A percentile compares a stretch with the other conserved stretches of the same genome.
Evolutionary conservation across 1,140 invertebrate genomes (phyloP).

Genomic region (Drosophila simulans): DNA sequence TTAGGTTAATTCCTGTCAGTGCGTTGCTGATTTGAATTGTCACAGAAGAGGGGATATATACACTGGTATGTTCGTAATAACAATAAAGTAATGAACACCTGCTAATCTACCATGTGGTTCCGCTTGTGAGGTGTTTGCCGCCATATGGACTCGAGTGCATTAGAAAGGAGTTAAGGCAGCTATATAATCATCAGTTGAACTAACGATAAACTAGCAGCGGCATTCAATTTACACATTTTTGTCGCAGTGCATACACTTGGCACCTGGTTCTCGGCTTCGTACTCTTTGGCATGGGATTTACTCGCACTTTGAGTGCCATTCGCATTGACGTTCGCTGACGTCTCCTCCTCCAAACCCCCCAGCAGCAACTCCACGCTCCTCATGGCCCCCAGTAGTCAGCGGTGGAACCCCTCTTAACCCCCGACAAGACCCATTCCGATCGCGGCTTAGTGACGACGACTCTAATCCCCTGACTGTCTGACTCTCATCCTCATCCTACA

Average conservation of each 20-base stretch:
- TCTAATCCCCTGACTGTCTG: conserved; percentile 53
- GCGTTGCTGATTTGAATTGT: conserved; percentile 70
- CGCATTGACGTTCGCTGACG: conserved; percentile 49
- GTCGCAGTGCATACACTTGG: conserved; percentile 24
- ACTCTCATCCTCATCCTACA: conserved; percentile 38
- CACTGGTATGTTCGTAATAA: conserved; percentile 11
- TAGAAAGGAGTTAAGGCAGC: background rate
- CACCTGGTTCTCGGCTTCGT: conserved; percentile 31
- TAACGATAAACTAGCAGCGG: background rate
- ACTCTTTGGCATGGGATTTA: conserved; percentile 40
- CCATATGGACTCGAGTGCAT: background rate
- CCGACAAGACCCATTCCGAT: conserved; percentile 7
- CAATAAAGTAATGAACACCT: conserved; percentile 23
- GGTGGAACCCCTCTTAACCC: background rate
- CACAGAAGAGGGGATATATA: conserved; percentile 12
- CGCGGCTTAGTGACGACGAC: conserved; percentile 49
- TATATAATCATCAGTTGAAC: background rate
- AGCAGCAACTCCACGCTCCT: background rate
- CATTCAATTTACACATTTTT: background rate
- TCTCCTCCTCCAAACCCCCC: conserved; percentile 3
- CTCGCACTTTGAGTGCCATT: conserved; percentile 18
- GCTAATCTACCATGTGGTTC: background rate
- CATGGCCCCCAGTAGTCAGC: background rate
- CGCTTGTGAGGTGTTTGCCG: background rate
- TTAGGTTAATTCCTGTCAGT: conserved; percentile 83